Evolutionary conservation across 92 coral and sea anemone genomes (phyloP).

Genomic region (Hydrozoanthus gracilis): DNA sequence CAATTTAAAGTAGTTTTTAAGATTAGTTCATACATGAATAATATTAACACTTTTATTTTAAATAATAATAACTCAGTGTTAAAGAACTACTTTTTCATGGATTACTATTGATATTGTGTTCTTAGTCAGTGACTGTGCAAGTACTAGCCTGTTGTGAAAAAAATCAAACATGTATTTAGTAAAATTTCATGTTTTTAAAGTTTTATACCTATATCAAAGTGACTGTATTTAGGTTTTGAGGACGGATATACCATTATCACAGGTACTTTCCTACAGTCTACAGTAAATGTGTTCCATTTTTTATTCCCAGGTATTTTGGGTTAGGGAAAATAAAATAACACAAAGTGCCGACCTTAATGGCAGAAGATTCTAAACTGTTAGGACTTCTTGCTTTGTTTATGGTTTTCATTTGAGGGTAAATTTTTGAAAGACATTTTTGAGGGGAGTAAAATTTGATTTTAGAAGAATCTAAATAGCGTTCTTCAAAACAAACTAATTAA

Average conservation of each 20-base stretch:
- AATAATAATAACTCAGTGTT: conserved; percentile 6
- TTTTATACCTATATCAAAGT: conserved; percentile 21
- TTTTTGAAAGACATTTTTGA: not conserved
- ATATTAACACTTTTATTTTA: conserved; percentile 2
- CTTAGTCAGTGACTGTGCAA: not conserved
- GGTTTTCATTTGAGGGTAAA: not conserved
- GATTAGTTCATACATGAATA: conserved; percentile 1
- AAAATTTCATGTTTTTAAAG: not conserved
- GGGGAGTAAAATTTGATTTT: conserved; percentile 7
- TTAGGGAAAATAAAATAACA: not conserved
- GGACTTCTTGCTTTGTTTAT: not conserved
- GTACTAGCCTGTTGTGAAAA: conserved; percentile 9
- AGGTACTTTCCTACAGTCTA: conserved; percentile 7
- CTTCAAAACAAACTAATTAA: not conserved
- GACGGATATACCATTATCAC: not conserved
- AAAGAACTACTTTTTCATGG: conserved; percentile 16
- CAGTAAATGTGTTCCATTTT: not conserved
- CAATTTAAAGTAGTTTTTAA: too few species aligned
- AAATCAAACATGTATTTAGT: conserved; percentile 8
- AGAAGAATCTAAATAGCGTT: not conserved
- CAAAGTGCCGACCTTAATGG: not conserved
- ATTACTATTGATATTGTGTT: conserved; percentile 7
- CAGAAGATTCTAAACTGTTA: conserved; percentile 16
- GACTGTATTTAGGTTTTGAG: conserved; percentile 23
- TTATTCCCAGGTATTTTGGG: conserved; percentile 3